Percentiles rank a stretch among this genome's conserved stretches.
Conservation (phyloP, 2,113 vertebrate species). For the Choloepus hoffmanni region DNA sequence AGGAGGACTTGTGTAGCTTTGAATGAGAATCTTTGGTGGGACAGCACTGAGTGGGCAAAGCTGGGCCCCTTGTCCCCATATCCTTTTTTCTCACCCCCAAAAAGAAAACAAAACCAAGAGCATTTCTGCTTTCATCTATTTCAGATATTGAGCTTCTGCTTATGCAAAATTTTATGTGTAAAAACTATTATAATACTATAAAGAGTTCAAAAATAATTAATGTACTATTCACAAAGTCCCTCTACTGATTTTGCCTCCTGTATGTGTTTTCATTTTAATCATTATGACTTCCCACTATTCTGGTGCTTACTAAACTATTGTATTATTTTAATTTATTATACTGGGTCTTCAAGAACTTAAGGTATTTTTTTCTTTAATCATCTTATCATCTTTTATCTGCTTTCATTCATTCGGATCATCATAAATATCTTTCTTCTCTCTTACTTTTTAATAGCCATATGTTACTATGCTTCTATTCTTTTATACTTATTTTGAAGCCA, state of each 20-base stretch:
- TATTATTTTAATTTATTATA: slow-evolving; percentile 23
- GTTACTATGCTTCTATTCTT: background rate
- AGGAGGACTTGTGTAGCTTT: background rate
- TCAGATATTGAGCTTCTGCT: background rate
- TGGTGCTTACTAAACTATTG: background rate
- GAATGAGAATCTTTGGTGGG: background rate
- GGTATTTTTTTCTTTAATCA: slow-evolving; percentile 30
- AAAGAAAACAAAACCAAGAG: background rate
- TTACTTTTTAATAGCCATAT: background rate
- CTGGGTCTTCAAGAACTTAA: background rate
- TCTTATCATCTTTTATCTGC: background rate
- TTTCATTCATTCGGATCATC: slow-evolving; percentile 5
- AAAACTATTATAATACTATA: background rate
- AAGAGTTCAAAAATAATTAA: background rate
- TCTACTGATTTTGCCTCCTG: background rate
- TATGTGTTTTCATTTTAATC: background rate
- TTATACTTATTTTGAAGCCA: slow-evolving; percentile 27
- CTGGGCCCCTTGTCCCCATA: background rate
- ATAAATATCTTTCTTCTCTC: background rate
- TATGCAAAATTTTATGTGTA: background rate
- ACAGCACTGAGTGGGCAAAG: background rate
- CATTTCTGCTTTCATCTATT: background rate
- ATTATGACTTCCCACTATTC: background rate
- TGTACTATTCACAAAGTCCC: background rate
- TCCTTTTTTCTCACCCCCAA: rapidly evolving